Evolutionary conservation across 1,140 invertebrate genomes (phyloP), one percentile per base, ranked within the genome.

Genomic region (Sweltsa coloradensis): DNA sequence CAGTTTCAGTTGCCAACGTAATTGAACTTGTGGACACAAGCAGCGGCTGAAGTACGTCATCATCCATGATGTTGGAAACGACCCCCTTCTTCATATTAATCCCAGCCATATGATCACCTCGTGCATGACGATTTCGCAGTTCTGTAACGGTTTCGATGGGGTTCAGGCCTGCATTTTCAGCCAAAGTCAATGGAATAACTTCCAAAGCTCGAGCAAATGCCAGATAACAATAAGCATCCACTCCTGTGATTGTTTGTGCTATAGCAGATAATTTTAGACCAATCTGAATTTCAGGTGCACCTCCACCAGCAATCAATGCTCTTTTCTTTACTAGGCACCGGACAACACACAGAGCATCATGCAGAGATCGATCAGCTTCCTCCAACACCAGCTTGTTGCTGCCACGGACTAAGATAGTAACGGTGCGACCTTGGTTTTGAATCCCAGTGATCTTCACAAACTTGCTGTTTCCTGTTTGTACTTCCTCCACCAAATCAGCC

Each of bases 151-250:
- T 98, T 40, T 86, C 67, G 62, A 99, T 97, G 0, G 97, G 86
- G 69, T 96, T 98, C 2, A 99, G 71, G n/a, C 97, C 96, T 21
- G 96, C 95, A 68, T 99, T 99, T 70, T 99, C 97, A n/a, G 97
- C 92, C 43, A 99, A 70, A 3, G 97, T 99, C 41, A 84, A 95
- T 2, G 97, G 97, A 61, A 99, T 89, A 3, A 99, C 83, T 71
- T 98, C 94, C 19, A 99, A 69, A 1, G 96, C 92, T 63, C 97
- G 88, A 6, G 95, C 92, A 73, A 90, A 99, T 1, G 90, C 93
- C 52, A 85, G 76, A 53, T 68, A 67, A 54, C 19, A 11, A 45
- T 97, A 97, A 40, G 94, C 88, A 64, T 97, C 87, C 34, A 94
- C 82, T 40, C 95, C 96, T 29, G 81, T 78, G 2, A 96, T 74